A percentile compares a stretch with the other conserved stretches of the same genome.
Evolutionary conservation across 23 tunicate species (phyloP).

Genomic region (Ciona savignyi): DNA sequence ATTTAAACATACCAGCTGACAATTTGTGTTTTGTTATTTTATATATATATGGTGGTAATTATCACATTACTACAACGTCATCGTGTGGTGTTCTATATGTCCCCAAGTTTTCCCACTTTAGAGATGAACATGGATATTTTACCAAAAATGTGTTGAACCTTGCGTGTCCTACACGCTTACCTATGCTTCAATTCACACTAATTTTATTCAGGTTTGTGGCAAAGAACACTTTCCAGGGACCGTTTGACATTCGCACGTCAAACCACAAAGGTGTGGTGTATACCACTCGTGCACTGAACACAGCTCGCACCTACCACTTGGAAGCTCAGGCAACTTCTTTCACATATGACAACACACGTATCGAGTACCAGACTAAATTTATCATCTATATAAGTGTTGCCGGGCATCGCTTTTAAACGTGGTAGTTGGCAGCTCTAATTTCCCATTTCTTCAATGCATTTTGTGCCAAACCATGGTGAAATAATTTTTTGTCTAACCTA

Average conservation of each 20-base stretch:
- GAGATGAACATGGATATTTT: no score
- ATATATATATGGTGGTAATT: no score
- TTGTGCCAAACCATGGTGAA: not conserved
- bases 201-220: conserved; percentile 23
- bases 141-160: no score
- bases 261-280: conserved; percentile 55
- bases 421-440: not conserved
- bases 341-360: conserved; percentile 4
- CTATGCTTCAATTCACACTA: not conserved
- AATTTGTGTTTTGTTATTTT: no score
- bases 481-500: no score
- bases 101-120: no score
- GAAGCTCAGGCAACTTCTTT: conserved; percentile 66
- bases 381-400: conserved; percentile 70
- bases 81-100: no score
- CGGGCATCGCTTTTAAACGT: conserved; percentile 41
- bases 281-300: conserved; percentile 38
- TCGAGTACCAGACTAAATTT: conserved; percentile 69
- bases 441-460: not conserved
- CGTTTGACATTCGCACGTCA: conserved; percentile 46
- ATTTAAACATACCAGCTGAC: no score
- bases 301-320: conserved; percentile 60
- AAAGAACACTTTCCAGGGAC: conserved; percentile 32
- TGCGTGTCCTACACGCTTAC: no score
- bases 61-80: no score